A percentile compares a stretch with the other conserved stretches of the same genome.
phyloP scores from a whole-genome alignment of 35 echinoderm and acorn worm genomes.

The Stichopus chloronotus region DNA sequence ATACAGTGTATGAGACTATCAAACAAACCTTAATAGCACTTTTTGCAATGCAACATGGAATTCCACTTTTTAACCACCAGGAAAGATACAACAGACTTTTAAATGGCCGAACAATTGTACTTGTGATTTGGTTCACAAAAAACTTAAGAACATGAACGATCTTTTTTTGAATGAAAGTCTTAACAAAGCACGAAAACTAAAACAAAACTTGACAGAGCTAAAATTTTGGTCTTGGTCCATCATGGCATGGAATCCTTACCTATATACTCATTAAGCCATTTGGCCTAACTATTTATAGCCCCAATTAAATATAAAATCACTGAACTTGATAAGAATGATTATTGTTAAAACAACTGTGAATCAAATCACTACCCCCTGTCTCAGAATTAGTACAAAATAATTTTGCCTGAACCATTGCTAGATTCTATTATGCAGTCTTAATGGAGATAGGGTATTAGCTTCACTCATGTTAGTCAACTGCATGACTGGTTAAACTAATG shows the following conservation, averaged over 20 bases:
- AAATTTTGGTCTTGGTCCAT: too few relatives aligned
- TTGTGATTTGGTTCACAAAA: slow-evolving; percentile 2
- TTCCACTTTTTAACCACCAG: neutral
- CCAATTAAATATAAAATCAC: too few relatives aligned
- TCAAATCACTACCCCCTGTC: neutral
- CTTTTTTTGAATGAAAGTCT: neutral
- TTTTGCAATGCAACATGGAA: neutral
- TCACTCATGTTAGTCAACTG: neutral
- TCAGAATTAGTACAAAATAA: too few relatives aligned
- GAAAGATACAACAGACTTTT: too few relatives aligned
- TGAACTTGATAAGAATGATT: neutral
- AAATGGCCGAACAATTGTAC: neutral
- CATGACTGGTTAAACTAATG: too few relatives aligned
- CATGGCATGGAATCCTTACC: too few relatives aligned
- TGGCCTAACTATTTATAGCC: too few relatives aligned
- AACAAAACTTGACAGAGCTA: too few relatives aligned
- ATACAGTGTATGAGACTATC: neutral
- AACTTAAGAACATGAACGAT: neutral
- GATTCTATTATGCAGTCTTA: too few relatives aligned
- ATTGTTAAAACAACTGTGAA: slow-evolving; percentile 11
- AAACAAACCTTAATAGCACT: neutral
- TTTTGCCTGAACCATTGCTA: too few relatives aligned
- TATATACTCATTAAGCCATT: too few relatives aligned
- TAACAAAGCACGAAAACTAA: neutral
- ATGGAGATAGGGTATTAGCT: too few relatives aligned